A percentile compares a stretch with the other conserved stretches of the same genome.
These are phyloP conservation scores for Grus americana DNA, from an alignment of 2,113 vertebrate species.

Conservation along the genomic window DNA sequence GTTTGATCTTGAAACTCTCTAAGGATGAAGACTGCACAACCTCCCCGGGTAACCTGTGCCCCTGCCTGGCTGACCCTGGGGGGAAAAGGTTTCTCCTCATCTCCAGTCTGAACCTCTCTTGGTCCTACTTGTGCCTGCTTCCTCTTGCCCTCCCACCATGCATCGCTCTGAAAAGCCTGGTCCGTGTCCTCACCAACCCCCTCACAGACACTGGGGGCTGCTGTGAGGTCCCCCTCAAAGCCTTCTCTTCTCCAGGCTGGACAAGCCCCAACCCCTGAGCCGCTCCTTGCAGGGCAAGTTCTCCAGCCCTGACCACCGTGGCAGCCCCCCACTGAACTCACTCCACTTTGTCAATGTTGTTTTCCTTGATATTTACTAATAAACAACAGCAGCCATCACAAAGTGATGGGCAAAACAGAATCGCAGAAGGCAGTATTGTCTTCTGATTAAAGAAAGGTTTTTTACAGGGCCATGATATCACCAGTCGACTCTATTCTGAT, in stretches of 20 bases:
- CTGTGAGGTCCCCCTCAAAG: neutral
- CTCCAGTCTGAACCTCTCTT: neutral
- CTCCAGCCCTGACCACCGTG: too few species aligned
- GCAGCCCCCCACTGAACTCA: neutral
- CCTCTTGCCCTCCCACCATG: neutral
- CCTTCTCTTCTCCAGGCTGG: neutral
- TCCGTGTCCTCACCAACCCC: fast-evolving
- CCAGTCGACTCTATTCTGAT: neutral
- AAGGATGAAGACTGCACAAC: neutral
- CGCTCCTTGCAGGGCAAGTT: too few species aligned
- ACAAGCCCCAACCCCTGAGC: neutral
- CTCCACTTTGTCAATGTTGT: neutral
- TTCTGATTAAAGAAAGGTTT: neutral
- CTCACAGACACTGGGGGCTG: neutral
- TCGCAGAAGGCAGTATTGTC: neutral
- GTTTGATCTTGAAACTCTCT: neutral
- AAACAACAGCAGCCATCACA: neutral
- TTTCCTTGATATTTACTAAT: neutral
- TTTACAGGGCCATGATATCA: neutral
- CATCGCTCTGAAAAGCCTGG: neutral
- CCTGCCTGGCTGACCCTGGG: neutral
- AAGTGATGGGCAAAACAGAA: neutral
- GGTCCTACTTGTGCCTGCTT: neutral
- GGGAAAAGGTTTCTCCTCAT: neutral
- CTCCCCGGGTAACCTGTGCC: neutral